Evolutionary conservation across 1,140 invertebrate species (phyloP), one percentile per base, ranked within the genome.

Genomic region (Drosophila rufa): DNA sequence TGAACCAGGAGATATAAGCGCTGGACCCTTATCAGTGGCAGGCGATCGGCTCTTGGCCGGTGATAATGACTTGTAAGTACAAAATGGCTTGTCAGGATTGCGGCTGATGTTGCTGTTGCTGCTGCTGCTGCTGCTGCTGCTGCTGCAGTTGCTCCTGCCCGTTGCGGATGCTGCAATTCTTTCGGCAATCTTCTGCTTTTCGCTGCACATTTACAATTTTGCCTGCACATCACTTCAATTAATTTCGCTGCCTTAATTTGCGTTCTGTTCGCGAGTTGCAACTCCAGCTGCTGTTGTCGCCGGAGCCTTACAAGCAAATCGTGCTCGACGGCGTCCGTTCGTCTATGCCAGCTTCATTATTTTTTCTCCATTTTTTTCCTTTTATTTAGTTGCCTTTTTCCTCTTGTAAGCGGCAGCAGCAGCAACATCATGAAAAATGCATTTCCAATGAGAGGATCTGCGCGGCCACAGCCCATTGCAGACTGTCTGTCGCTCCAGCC

Each of bases 61-160:
- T 91, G 89, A 91, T 91, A 91, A 91, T 91, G 89, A 84, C 89
- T 90, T 91, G 89, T 91, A 91, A 85, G 79, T 89, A 91, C 89
- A 91, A 91, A 91, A 91, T 91, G 84, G 81, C 70, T 91, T 91
- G 89, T 91, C 89, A 91, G 87, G 75, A 65, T 66, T 64, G 75
- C 47, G 61, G 64, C 48, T 38, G 58, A n/a, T 61, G 79, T 57
- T 62, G 50, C 43, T 75, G 74, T 45, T 67, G 74, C 46, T 74
- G 73, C 47, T 46, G 51, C 14, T 67, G 77, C 14, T 43, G 56
- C 12, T 47, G 46, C 40, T 61, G 48, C 17, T 47, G 48, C 3
- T 57, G 60, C 17, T 57, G 53, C 55, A 46, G 59, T 11, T 33
- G 33, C 33, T 33, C 27, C 11, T 48, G 57, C 17, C 30, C 9